Percentiles rank a stretch among this genome's conserved stretches.
phyloP scores from a whole-genome alignment of 2,797 vertebrate genomes.

The Phoebastria nigripes region DNA sequence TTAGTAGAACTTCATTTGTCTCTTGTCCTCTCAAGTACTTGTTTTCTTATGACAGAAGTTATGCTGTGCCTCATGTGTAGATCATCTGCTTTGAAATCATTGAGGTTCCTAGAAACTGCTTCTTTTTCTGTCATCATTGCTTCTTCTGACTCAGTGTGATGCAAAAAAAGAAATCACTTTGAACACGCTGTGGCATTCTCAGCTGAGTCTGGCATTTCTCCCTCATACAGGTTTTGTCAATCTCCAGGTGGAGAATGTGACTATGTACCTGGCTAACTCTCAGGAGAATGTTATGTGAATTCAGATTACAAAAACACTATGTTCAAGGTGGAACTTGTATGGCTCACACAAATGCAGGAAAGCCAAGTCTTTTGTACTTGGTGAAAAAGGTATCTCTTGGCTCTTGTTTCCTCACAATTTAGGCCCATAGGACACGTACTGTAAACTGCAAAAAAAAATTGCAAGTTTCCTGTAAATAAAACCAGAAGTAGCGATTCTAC shows the following conservation, averaged over 20 bases:
- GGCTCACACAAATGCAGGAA: not conserved
- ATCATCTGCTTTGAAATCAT: not conserved
- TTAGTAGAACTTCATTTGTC: not conserved
- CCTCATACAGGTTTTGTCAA: not conserved
- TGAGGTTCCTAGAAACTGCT: not conserved
- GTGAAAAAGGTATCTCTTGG: not conserved
- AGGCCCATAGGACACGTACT: not conserved
- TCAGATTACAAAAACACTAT: accelerated
- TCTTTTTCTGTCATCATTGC: not conserved
- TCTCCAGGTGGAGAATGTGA: not conserved
- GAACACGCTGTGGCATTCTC: not conserved
- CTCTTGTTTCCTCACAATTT: not conserved
- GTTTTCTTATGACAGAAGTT: not conserved
- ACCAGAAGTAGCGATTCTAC: not conserved
- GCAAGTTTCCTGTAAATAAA: not conserved
- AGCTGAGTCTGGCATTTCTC: not conserved
- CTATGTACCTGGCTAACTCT: not conserved
- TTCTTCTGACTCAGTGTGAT: not conserved
- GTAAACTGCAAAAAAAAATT: not conserved
- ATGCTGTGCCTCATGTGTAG: not conserved
- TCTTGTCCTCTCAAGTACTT: not conserved
- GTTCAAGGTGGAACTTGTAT: not conserved
- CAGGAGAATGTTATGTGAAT: not conserved
- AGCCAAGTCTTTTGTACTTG: not conserved
- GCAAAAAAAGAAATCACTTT: not conserved